Conservation (phyloP, 1,140 invertebrate genomes). For the Eueides isabella region DNA sequence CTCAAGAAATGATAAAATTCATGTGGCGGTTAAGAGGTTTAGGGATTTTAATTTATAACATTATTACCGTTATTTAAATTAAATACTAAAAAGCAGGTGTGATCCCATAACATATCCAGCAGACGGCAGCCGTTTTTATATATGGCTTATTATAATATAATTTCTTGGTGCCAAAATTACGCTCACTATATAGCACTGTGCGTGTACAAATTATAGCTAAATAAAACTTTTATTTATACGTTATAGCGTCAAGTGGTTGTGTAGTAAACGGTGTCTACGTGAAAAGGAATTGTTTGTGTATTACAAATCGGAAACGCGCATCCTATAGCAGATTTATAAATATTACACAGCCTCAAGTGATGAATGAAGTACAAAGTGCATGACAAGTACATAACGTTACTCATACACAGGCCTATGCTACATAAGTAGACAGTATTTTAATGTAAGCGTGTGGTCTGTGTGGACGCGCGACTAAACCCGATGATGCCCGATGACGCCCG, state of each 20-base stretch:
- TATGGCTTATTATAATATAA: slow-evolving; percentile 15
- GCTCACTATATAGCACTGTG: slow-evolving; percentile 27
- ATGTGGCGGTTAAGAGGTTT: neutral
- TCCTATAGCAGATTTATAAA: neutral
- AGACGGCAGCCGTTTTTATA: neutral
- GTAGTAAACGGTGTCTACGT: slow-evolving; percentile 40
- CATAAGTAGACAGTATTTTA: neutral
- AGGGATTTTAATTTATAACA: neutral
- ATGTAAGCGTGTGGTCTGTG: slow-evolving; percentile 20
- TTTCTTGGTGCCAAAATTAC: slow-evolving; percentile 26
- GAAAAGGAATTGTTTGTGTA: neutral
- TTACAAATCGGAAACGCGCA: neutral
- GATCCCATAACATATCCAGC: neutral
- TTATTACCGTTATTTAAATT: neutral
- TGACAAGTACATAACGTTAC: slow-evolving; percentile 50
- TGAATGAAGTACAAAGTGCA: slow-evolving; percentile 64
- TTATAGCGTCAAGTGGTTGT: slow-evolving; percentile 42
- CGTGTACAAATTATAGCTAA: slow-evolving; percentile 37
- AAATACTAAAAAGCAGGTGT: neutral
- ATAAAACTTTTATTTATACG: slow-evolving; percentile 21
- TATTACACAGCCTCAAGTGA: slow-evolving; percentile 46
- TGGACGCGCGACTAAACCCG: too few species aligned
- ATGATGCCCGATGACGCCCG: slow-evolving; percentile 63
- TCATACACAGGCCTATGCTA: neutral
- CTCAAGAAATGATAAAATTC: slow-evolving; percentile 11